These are phyloP conservation scores for Pollicipes pollicipes DNA, from an alignment of 1,140 invertebrate species.

Conservation along the genomic window DNA sequence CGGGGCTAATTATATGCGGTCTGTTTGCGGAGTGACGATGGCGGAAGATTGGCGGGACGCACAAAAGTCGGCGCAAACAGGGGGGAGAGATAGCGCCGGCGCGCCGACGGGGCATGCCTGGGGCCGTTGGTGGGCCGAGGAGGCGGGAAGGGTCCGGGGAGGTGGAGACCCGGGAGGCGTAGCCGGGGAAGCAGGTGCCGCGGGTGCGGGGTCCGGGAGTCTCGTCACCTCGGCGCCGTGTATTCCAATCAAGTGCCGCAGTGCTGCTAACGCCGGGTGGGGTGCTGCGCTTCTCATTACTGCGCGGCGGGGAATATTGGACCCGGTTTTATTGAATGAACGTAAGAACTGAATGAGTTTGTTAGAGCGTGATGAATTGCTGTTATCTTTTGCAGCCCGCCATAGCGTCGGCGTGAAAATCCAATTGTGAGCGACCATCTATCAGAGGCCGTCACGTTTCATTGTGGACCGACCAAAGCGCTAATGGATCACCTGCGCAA, in stretches of 20 bases:
- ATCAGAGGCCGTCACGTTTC: background rate
- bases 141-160: too few relatives aligned
- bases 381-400: background rate
- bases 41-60: background rate
- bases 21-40: background rate
- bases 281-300: background rate
- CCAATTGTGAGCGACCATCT: background rate
- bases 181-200: too few relatives aligned
- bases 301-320: background rate
- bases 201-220: too few relatives aligned
- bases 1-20: background rate
- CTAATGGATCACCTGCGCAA: background rate
- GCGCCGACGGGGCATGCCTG: too few relatives aligned
- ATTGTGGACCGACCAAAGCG: background rate
- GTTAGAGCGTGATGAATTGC: background rate
- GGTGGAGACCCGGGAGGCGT: too few relatives aligned
- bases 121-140: too few relatives aligned
- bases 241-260: background rate
- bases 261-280: too few relatives aligned
- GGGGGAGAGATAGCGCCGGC: too few relatives aligned
- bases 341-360: background rate
- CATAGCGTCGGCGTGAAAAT: background rate
- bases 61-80: background rate
- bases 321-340: background rate
- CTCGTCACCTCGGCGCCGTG: too few relatives aligned